These are phyloP conservation scores for Andrena haemorrhoa DNA, from an alignment of 2,888 invertebrate species.

Conservation along the genomic window DNA sequence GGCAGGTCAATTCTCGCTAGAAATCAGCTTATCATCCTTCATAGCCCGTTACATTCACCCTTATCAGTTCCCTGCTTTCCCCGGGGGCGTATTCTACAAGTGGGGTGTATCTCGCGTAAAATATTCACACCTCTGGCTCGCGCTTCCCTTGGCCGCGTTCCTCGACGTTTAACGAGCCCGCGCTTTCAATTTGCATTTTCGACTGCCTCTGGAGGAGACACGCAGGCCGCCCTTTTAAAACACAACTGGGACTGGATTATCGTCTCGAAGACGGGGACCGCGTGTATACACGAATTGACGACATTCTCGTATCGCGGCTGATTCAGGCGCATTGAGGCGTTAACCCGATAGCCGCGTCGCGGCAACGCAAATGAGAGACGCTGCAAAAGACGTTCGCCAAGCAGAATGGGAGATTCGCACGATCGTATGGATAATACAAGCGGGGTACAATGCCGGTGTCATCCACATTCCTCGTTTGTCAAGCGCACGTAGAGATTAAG, in stretches of 20 bases:
- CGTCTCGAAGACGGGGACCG: conserved; percentile 29
- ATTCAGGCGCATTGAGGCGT: conserved; percentile 62
- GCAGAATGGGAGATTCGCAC: conserved; percentile 66
- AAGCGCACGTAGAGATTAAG: conserved; percentile 73
- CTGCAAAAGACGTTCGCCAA: conserved; percentile 60
- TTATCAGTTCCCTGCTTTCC: conserved; percentile 24
- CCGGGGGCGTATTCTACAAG: conserved; percentile 5
- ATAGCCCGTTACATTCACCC: conserved; percentile 37
- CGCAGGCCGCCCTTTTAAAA: conserved; percentile 7
- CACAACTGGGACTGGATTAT: conserved; percentile 25
- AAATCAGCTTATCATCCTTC: conserved; percentile 38
- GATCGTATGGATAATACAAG: conserved; percentile 69
- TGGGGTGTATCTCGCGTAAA: conserved; percentile 16
- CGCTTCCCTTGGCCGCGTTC: not conserved
- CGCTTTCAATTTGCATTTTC: conserved; percentile 32
- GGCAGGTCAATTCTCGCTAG: not conserved
- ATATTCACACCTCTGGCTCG: conserved; percentile 30
- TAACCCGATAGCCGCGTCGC: conserved; percentile 66
- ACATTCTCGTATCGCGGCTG: conserved; percentile 12
- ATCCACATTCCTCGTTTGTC: conserved; percentile 75
- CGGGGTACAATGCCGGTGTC: conserved; percentile 66
- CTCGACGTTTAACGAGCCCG: not conserved
- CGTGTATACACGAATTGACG: conserved; percentile 12
- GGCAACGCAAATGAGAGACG: conserved; percentile 67
- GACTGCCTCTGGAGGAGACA: conserved; percentile 19